A percentile compares a stretch with the other conserved stretches of the same genome.
Evolutionary conservation across 2,888 invertebrate species (phyloP).

Genomic region (Chrysodeixis includens): DNA sequence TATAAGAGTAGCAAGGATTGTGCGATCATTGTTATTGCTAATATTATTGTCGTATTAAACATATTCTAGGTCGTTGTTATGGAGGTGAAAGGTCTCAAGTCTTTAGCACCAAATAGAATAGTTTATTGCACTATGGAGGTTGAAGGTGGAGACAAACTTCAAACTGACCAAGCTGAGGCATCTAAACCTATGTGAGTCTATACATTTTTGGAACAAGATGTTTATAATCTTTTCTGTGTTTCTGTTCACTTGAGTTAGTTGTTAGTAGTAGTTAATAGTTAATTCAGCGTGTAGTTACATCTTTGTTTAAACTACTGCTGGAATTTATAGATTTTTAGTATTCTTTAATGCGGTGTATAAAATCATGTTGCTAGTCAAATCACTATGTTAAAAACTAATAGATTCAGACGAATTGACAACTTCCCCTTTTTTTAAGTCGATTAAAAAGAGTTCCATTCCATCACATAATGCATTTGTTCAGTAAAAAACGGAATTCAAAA

Average conservation of each 20-base stretch:
- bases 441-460: no score
- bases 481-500: no score
- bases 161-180: slow-evolving; percentile 99
- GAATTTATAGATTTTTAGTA: no score
- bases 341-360: no score
- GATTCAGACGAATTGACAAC: no score
- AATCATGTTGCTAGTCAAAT: no score
- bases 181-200: slow-evolving; percentile 97
- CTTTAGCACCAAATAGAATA: slow-evolving; percentile 98
- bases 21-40: neutral
- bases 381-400: no score
- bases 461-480: no score
- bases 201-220: neutral
- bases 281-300: no score
- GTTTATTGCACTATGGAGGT: slow-evolving; percentile 99
- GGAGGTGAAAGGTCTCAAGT: slow-evolving; percentile 99
- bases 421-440: no score
- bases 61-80: slow-evolving; percentile 97
- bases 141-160: slow-evolving; percentile 99
- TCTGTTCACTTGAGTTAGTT: neutral
- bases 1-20: neutral
- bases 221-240: neutral
- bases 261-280: neutral
- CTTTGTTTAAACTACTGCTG: no score
- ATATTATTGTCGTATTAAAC: slow-evolving; percentile 33